phyloP scores from a whole-genome alignment of 2,888 invertebrate genomes.

The Schrankia costaestrigalis region DNA sequence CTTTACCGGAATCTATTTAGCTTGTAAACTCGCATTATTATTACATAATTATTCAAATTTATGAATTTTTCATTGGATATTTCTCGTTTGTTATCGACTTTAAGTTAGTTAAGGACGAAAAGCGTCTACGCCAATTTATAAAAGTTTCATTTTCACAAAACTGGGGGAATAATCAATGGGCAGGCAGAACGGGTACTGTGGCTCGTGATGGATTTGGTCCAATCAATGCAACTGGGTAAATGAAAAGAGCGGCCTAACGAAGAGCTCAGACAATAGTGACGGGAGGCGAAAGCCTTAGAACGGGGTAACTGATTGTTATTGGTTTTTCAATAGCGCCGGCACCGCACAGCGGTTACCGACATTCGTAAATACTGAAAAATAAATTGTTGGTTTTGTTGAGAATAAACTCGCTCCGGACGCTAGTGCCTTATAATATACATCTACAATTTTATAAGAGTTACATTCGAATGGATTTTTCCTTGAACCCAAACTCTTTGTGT shows the following conservation, averaged over 20 bases:
- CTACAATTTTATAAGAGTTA: conserved; percentile 13
- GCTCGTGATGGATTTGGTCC: conserved; percentile 53
- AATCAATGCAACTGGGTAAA: conserved; percentile 54
- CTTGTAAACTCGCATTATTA: conserved; percentile 16
- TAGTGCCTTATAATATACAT: conserved; percentile 7
- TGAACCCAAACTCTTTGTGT: too few species aligned
- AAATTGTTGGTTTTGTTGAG: conserved; percentile 40
- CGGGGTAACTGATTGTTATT: conserved; percentile 56
- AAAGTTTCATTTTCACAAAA: conserved; percentile 45
- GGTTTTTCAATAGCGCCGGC: conserved; percentile 34
- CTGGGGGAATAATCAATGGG: conserved; percentile 48
- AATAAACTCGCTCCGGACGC: conserved; percentile 12
- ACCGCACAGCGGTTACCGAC: conserved; percentile 33
- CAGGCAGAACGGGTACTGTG: conserved; percentile 35
- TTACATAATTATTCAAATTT: conserved; percentile 21
- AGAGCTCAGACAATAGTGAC: conserved; percentile 46
- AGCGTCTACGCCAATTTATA: conserved; percentile 36
- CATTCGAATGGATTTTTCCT: conserved; percentile 10
- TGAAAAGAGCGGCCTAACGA: conserved; percentile 56
- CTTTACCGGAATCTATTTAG: conserved; percentile 23
- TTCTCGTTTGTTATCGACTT: conserved; percentile 27
- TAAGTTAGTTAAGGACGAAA: conserved; percentile 34
- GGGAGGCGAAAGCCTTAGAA: conserved; percentile 43
- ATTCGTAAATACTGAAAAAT: conserved; percentile 44
- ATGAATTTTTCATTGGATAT: conserved; percentile 29